These are phyloP conservation scores for Acromyrmex heyeri DNA, from an alignment of 1,140 invertebrate genomes.

Conservation along the genomic window DNA sequence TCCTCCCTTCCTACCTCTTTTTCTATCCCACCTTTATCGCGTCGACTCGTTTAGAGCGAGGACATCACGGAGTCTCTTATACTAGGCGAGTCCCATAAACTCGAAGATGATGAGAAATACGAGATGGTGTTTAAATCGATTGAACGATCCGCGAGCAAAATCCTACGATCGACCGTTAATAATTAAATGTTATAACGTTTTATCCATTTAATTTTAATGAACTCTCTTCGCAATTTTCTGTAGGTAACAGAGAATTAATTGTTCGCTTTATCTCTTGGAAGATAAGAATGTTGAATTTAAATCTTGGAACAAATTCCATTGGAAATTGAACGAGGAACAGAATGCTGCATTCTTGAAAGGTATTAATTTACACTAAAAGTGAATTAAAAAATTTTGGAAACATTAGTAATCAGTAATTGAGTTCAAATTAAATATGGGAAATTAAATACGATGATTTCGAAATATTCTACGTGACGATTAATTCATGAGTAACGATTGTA, in stretches of 20 bases:
- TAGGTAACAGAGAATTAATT: constrained; percentile 10
- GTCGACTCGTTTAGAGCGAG: constrained; percentile 65
- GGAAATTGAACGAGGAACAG: background rate
- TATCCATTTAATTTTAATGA: constrained; percentile 25
- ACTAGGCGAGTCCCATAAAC: constrained; percentile 35
- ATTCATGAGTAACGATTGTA: constrained; percentile 61
- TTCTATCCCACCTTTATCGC: constrained; percentile 25
- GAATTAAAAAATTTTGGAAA: background rate
- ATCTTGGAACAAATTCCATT: background rate
- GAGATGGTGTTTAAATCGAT: constrained; percentile 24
- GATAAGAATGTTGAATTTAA: background rate
- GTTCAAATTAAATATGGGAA: background rate
- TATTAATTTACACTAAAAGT: background rate
- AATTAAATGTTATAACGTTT: background rate
- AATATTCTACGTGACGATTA: constrained; percentile 40
- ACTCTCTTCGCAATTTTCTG: background rate
- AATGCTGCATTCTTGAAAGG: too few species aligned
- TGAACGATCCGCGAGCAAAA: background rate
- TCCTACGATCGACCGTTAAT: background rate
- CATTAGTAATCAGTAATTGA: background rate
- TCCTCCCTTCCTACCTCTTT: constrained; percentile 13
- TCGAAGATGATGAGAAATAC: constrained; percentile 59
- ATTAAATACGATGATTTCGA: constrained; percentile 12
- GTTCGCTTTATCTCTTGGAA: background rate
- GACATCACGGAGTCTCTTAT: constrained; percentile 61